Base-by-base conservation (phyloP, 2,113 vertebrate species). In the Ia io region DNA sequence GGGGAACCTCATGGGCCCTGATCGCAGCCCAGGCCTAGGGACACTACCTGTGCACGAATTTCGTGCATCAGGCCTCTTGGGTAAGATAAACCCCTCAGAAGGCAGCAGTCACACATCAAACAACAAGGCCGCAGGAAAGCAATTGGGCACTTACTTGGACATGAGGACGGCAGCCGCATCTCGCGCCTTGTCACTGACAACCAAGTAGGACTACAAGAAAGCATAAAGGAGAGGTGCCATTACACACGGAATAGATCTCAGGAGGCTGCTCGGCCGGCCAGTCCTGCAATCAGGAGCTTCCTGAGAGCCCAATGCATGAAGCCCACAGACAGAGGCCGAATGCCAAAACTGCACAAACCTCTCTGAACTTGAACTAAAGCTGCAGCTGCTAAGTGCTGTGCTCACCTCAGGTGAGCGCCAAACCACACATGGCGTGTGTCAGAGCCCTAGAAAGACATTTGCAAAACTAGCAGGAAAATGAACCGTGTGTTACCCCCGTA, bases 121-220 rank as follows among this genome's bases (percentile, higher is more conserved):
- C 77, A 47, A 23, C 65, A 23, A 17, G 30, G 16, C 42, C 32
- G 9, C 42, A 18, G 22, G 12, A 16, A 13, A 8, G 22, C n/a
- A 16, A 9, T 8, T 1, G 3, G 49, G n/a, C 88, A 98, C 99
- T 99, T 99, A 99, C 99, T 99, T 99, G 97, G 99, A 99, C 84
- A 99, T 98, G 9, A 99, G 98, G 5, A 99, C 98, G 18, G 99
- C 98, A 94, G 99, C 99, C 44, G 99, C 99, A 91, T 99, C 98
- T 65, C 99, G 98, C 82, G 99, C 98, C 97, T 98, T 99, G 95
- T 99, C 99, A 37, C 98, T 98, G 96, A 99, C 99, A 22, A 98
- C 97, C 84, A 99, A 97, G 96, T 99, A 99, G 71, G 98, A 98
- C 99, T 99, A 94, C 65, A 96, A 95, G 80, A 92, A 76, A 95